Evolutionary conservation across 2,113 vertebrate species (phyloP).

Genomic region (Platichthys flesus): DNA sequence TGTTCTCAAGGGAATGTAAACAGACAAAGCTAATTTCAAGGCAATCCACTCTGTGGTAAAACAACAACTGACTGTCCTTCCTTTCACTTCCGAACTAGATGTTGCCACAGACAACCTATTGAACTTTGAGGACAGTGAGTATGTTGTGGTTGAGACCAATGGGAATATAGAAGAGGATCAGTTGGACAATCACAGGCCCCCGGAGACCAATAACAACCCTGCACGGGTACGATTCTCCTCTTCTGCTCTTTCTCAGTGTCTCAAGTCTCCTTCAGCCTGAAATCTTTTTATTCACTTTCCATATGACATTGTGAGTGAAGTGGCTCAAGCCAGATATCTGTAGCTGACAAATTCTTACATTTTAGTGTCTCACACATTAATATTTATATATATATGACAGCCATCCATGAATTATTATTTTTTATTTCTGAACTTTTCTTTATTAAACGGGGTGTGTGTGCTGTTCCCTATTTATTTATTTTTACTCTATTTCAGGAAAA

Average conservation of each 20-base stretch:
- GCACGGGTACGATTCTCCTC: slow-evolving; percentile 83
- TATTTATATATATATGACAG: too few species aligned
- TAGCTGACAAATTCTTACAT: too few species aligned
- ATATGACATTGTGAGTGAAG: too few species aligned
- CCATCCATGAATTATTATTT: too few species aligned
- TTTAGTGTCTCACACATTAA: too few species aligned
- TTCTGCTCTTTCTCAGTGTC: not conserved
- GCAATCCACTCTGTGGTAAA: not conserved
- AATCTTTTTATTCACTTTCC: too few species aligned
- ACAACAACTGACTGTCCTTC: not conserved
- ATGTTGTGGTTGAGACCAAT: slow-evolving; percentile 69
- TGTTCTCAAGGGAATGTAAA: not conserved
- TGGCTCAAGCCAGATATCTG: too few species aligned
- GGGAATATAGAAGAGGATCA: slow-evolving; percentile 55
- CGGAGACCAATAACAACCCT: slow-evolving; percentile 79
- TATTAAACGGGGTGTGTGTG: not conserved
- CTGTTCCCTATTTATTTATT: not conserved
- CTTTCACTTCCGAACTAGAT: slow-evolving; percentile 61
- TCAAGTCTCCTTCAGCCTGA: too few species aligned
- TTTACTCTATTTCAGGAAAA: slow-evolving; percentile 80
- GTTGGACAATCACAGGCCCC: slow-evolving; percentile 65
- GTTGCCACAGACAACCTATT: slow-evolving; percentile 86
- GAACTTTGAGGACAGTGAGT: slow-evolving; percentile 84
- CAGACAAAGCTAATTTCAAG: not conserved
- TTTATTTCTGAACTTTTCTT: too few species aligned